Evolutionary conservation across 2,797 vertebrate genomes (phyloP), one percentile per base, ranked within the genome.

Genomic region (Siniperca obscura): DNA sequence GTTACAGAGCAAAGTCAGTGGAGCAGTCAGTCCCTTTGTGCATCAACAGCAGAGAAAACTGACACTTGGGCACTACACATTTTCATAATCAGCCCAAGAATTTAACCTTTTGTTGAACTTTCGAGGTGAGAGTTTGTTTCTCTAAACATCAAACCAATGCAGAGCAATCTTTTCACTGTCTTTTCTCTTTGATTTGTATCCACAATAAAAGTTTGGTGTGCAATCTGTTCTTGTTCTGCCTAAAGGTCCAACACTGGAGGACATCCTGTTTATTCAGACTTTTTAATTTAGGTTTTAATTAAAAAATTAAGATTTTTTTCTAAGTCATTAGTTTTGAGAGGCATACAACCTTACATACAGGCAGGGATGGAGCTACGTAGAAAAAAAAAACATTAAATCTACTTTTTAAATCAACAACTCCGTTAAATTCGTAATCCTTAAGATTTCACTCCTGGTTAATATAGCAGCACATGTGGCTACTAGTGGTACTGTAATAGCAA

Each of bases 201-300:
- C 13, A 21, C 70, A 44, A 16, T 52, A 25, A 55, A 74, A 52
- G 30, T 1, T 61, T 57, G 5, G 0, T 40, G 25, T 60, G 30
- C 40, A 25, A 65, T 42, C 21, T 77, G 48, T 76, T 70, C 17
- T 53, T 27, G 42, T 13, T 76, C 74, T 60, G 55, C 36, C 52
- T 21, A 1, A 22, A 67, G 59, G 25, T 12, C 1, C 12, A 55
- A 25, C 75, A 50, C 36, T 40, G 48, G 21, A 5, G 48, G 44
- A 57, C 55, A 40, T 27, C 34, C 7, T 74, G 53, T 59, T 3
- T 17, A 42, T 61, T 67, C 25, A 74, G 74, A 59, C 19, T 38
- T 66, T 80, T 19, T 53, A 25, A 67, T 68, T 71, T 16, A 64
- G 13, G 64, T 59, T 79, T 61, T 22, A 71, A 81, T 81, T 21